Base-by-base conservation (phyloP, 2,888 invertebrate genomes). In the Eulithis prunata region DNA sequence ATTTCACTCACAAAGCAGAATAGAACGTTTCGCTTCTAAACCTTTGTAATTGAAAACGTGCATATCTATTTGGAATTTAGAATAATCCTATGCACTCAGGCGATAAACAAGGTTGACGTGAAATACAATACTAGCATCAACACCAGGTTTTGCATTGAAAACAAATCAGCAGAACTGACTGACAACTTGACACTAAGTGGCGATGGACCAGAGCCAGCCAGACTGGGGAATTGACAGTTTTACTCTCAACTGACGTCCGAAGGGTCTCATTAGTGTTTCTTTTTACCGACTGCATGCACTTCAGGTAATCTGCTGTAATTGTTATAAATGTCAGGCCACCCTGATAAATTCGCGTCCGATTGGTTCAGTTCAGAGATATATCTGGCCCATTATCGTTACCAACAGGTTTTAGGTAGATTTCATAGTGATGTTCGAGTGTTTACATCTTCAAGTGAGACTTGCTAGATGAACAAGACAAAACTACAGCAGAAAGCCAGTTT, bases 171-270 rank as follows among this genome's bases (percentile, higher is more conserved):
- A 14, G 14, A 41, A 54, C 38, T 54, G 66, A 64, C 59, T 66
- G 69, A 69, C 69, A 69, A 62, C 63, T 65, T 69, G 72, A 72
- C 71, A 63, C 62, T 68, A 72, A 71, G 66, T 71, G 69, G 57
- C 43, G 41, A 66, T 72, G 72, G 71, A 71, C 57, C 53, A 57
- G 51, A 68, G 69, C 72, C 72, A 72, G 68, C 55, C 64, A 41
- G 62, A 53, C 45, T 46, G 38, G 52, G 49, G 51, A 28, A 64
- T 58, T 69, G 63, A 64, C 69, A 63, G 57, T 57, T 67, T 63
- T 60, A 67, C 57, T 68, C 55, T 56, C 60, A 53, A 46, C 58
- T 47, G 12, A n/a, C 45, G 49, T 6, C 28, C 14, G 28, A 38
- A 46, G 43, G 52, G 28, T 55, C 54, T 62, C 12, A 61, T 53